These are phyloP conservation scores for Oncorhynchus kisutch DNA, from an alignment of 2,113 vertebrate species.

Conservation along the genomic window DNA sequence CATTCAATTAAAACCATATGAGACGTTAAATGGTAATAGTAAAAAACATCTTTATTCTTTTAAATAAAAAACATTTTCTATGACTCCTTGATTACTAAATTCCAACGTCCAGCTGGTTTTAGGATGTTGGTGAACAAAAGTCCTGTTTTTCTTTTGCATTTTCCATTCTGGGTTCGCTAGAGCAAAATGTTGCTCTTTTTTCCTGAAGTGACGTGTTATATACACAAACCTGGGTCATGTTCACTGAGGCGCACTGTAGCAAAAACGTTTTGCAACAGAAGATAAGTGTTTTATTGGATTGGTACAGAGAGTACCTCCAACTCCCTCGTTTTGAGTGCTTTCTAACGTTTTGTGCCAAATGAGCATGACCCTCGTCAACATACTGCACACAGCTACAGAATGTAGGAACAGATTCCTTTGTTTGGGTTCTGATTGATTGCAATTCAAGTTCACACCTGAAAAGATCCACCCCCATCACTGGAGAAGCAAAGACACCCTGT, in stretches of 20 bases:
- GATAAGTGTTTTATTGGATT: not conserved
- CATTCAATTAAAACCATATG: not conserved
- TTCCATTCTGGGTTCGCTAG: conserved; percentile 72
- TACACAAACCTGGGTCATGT: conserved; percentile 63
- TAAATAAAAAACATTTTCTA: conserved; percentile 89
- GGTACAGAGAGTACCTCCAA: not conserved
- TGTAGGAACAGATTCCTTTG: not conserved
- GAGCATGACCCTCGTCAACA: not conserved
- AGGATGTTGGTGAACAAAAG: conserved; percentile 40
- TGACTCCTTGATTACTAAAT: conserved; percentile 80
- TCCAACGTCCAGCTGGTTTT: conserved; percentile 66
- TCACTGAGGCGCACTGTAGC: conserved; percentile 60
- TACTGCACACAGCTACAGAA: not conserved
- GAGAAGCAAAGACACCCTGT: not conserved
- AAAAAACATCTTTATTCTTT: conserved; percentile 77
- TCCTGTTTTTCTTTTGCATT: conserved; percentile 18
- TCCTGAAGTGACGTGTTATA: conserved; percentile 69
- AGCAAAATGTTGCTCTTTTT: conserved; percentile 76
- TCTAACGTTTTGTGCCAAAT: too few relatives aligned
- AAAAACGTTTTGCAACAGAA: conserved; percentile 34
- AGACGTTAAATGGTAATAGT: conserved; percentile 3
- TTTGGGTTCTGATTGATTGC: not conserved
- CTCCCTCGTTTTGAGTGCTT: not conserved
- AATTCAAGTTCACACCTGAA: not conserved
- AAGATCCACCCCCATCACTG: not conserved